Evolutionary conservation across 2,797 vertebrate genomes (phyloP), one percentile per base, ranked within the genome.

Genomic region (Sebastolobus altivelis): DNA sequence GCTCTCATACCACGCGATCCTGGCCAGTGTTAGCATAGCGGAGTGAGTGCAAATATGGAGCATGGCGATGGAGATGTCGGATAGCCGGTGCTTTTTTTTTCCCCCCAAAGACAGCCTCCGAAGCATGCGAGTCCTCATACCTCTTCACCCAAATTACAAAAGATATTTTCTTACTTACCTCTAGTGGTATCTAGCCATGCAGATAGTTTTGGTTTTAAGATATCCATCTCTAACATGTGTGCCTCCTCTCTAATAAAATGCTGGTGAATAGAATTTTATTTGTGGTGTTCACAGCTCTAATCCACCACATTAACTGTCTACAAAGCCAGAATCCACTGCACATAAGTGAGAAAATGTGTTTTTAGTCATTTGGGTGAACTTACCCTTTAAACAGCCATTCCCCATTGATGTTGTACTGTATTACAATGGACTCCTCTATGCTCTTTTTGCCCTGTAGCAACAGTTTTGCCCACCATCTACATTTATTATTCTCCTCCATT

Each of bases 1-100:
- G 55, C 76, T 81, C 67, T 92, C 90, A 93, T 92, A 90, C 93
- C 89, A 81, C 46, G 77, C 79, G 8, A 88, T 89, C 88, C 80
- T 82, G 65, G 86, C 79, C 86, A 62, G 82, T 63, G 72, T 92
- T 89, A 88, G 87, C 82, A 83, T 72, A 79, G 84, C 79, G 43
- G 27, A 75, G 31, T 16, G 75, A 88, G 87, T 75, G 84, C 80
- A 89, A 91, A 92, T 85, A 89, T 77, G 84, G 87, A 82, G 72
- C 72, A 63, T 62, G 75, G 55, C 9, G 73, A 83, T 66, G 62
- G 69, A 80, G 80, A 80, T 70, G 68, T 82, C 13, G 25, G 75
- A 87, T 88, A 87, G 85, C 60, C 40, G 13, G 13, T 52, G 74
- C 54, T 77, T 80, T 25, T 46, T 25, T 77, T 33, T 4, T 1